These are phyloP conservation scores for Leptodactylus fuscus DNA, from an alignment of 2,113 vertebrate genomes.

Conservation along the genomic window DNA sequence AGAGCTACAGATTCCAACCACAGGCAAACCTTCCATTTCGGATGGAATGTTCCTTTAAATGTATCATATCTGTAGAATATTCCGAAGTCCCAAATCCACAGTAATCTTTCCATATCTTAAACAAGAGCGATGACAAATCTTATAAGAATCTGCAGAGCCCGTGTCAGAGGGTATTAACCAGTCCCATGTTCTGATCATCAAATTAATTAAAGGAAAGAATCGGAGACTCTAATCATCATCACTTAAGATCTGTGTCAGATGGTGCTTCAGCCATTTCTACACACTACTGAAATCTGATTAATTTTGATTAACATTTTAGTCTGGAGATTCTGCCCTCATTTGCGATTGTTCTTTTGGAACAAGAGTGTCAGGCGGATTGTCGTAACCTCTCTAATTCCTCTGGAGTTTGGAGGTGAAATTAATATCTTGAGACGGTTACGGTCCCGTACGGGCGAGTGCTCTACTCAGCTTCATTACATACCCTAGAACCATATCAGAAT, in stretches of 20 bases:
- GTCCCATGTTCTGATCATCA: conserved; percentile 2
- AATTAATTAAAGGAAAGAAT: conserved; percentile 46
- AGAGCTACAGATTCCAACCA: too few relatives aligned
- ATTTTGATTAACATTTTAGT: conserved; percentile 54
- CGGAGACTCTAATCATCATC: conserved; percentile 39
- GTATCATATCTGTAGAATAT: background rate
- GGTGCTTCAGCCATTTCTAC: conserved; percentile 44
- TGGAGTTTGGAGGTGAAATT: conserved; percentile 46
- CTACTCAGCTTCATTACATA: conserved; percentile 28
- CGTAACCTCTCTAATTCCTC: conserved; percentile 37
- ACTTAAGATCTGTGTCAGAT: conserved; percentile 50
- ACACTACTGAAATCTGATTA: conserved; percentile 49
- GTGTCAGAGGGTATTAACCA: conserved; percentile 34
- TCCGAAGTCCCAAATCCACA: background rate
- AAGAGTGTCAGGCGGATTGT: conserved; percentile 25
- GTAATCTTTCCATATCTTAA: background rate
- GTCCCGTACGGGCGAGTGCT: background rate
- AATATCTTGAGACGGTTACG: conserved; percentile 21
- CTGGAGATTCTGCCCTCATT: conserved; percentile 24
- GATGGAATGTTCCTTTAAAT: too few relatives aligned
- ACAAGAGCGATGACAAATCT: background rate
- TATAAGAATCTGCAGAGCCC: background rate
- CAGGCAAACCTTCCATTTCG: too few relatives aligned
- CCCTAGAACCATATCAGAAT: background rate
- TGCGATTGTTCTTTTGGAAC: conserved; percentile 45